Evolutionary conservation across 2,113 vertebrate species (phyloP), one percentile per base, ranked within the genome.

Genomic region (Bufo gargarizans): DNA sequence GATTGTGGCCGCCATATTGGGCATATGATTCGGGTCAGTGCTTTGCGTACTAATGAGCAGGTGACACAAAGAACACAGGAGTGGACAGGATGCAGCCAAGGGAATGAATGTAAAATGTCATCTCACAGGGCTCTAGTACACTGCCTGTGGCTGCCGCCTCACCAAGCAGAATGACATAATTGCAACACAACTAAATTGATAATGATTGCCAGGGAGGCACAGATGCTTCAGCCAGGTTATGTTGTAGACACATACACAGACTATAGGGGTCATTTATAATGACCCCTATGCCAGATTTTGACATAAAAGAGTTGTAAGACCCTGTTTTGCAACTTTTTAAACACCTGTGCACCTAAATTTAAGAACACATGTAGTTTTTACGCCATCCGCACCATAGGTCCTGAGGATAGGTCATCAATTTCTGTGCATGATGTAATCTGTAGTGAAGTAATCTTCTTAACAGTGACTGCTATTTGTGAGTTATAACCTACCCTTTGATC

Each of bases 131-230:
- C 33, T 69, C 47, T 50, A 53, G 20, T 11, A 84, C 3, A 19
- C 6, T 17, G 82, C 82, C 82, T 20, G 3, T 69, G 63, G 82
- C 82, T 71, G 55, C 49, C n/a, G 65, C 82, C 61, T 69, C 49
- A 71, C 82, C 82, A 71, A 4, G 63, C 47, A 33, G 20, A 63
- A 55, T 69, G 63, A 84, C 82, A 65, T 84, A 84, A 84, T 69
- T 17, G 22, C 53, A 80, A 80, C 77, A 80, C 59, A n/a, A 82
- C 43, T 82, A 82, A 65, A 82, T 61, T 65, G 47, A 59, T 82
- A 61, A 81, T 81, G 33, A 63, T 10, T 82, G 80, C 80, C 59
- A 82, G 45, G 59, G 55, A 17, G 16, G 82, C 63, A 50, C 4
- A 22, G 61, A 71, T 17, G 63, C 49, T 50, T 14, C 12, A 10